Evolutionary conservation across 2,888 invertebrate species (phyloP), one percentile per base, ranked within the genome.

Genomic region (Zaprionus obscuricornis): DNA sequence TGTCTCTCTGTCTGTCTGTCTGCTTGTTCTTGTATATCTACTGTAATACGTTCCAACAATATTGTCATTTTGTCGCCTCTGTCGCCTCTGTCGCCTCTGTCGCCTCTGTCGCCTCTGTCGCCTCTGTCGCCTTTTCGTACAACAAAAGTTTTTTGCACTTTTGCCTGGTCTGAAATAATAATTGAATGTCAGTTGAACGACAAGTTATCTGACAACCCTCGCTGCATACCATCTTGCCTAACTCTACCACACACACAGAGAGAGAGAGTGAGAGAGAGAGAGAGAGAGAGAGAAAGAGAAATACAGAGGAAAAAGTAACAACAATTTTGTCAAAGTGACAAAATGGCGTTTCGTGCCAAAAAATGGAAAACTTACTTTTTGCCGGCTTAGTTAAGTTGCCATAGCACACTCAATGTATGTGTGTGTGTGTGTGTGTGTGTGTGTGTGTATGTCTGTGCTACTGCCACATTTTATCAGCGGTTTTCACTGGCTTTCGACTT

Each of bases 141-240:
- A n/a, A 73, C 57, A 43, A 81, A 78, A 82, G 42, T 82, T 78
- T n/a, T 85, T 60, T 54, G 63, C 69, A 54, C 62, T 37, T 37
- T 37, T 69, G 76, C 51, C 66, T 55, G 51, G 82, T 52, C 86
- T 81, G 86, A 85, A 81, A 85, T 81, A 81, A 85, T 81, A 81
- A 81, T 81, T 81, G 81, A 81, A 81, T 81, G 81, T 83, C 81
- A 81, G 84, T 81, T 81, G 81, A 81, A 81, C 81, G 86, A 79
- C 86, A 85, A 85, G 69, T 83, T 78, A 63, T n/a, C n/a, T n/a
- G n/a, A n/a, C n/a, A n/a, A n/a, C n/a, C n/a, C n/a, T n/a, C n/a
- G n/a, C n/a, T n/a, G n/a, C n/a, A n/a, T n/a, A n/a, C n/a, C n/a
- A n/a, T n/a, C n/a, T n/a, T n/a, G n/a, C n/a, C n/a, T n/a, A n/a